A percentile compares a stretch with the other conserved stretches of the same genome.
These are phyloP conservation scores for Oreocharis arfaki DNA, from an alignment of 2,113 vertebrate genomes.

Conservation along the genomic window DNA sequence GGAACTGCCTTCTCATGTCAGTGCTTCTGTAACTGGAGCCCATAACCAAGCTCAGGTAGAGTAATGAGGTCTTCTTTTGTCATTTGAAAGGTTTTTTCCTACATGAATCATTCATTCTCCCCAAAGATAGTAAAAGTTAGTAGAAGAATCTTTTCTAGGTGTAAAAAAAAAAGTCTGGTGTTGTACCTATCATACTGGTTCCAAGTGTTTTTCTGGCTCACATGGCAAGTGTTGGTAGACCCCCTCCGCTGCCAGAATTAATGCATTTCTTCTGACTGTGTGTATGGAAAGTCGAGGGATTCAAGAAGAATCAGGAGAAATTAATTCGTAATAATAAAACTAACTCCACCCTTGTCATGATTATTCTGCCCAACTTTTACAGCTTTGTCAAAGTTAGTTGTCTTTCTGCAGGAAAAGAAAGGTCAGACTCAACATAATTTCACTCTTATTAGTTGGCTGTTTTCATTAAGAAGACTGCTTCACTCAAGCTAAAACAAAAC, in stretches of 20 bases:
- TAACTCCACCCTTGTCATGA: background rate
- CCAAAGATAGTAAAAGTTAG: background rate
- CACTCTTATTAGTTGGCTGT: background rate
- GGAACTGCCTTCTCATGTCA: fast-evolving
- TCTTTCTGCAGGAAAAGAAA: background rate
- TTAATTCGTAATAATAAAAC: background rate
- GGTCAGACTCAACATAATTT: background rate
- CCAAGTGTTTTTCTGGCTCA: background rate
- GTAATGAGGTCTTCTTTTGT: background rate
- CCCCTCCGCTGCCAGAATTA: background rate
- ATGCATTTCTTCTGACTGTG: background rate
- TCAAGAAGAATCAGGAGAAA: background rate
- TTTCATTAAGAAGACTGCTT: background rate
- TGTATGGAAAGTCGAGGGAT: background rate
- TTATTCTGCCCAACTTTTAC: background rate
- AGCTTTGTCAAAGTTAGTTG: background rate
- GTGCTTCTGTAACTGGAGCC: background rate
- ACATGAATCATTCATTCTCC: background rate
- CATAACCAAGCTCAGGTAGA: background rate
- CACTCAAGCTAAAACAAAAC: background rate
- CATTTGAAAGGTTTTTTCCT: background rate
- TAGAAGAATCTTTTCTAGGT: background rate
- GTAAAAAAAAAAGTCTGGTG: fast-evolving
- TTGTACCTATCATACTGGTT: background rate
- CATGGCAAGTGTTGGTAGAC: background rate